These are phyloP conservation scores for Cephus spinipes DNA, from an alignment of 2,888 invertebrate genomes.

Conservation along the genomic window DNA sequence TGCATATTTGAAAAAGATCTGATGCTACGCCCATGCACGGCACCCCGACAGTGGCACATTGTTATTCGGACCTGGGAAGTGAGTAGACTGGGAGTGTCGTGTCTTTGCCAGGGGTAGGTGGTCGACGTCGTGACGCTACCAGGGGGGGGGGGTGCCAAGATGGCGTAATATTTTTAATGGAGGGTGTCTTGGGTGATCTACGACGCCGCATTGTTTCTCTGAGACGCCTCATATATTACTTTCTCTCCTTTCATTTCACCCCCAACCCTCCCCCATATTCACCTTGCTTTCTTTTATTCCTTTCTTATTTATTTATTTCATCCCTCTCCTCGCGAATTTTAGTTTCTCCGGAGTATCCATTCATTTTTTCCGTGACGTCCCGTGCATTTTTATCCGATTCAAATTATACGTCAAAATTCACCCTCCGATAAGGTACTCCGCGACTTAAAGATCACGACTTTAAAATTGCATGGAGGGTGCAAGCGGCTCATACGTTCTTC, in stretches of 20 bases:
- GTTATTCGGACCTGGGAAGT: conserved; percentile 56
- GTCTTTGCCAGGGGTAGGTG: conserved; percentile 23
- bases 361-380: too few species aligned
- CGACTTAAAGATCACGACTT: background rate
- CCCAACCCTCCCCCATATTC: background rate
- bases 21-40: background rate
- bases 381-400: background rate
- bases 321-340: background rate
- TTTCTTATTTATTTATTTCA: background rate
- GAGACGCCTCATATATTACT: conserved; percentile 60
- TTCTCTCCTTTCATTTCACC: conserved; percentile 31
- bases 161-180: conserved; percentile 66
- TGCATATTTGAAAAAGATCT: background rate
- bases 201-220: conserved; percentile 62
- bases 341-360: background rate
- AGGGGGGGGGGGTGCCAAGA: conserved; percentile 47
- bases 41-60: conserved; percentile 56
- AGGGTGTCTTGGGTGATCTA: conserved; percentile 64
- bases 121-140: conserved; percentile 28
- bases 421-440: background rate
- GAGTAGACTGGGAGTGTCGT: conserved; percentile 29
- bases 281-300: background rate
- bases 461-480: background rate
- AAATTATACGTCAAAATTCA: background rate
- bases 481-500: background rate